Percentiles rank a stretch among this genome's conserved stretches.
phyloP scores from a whole-genome alignment of 1,140 invertebrate species.

The Rhyzopertha dominica region DNA sequence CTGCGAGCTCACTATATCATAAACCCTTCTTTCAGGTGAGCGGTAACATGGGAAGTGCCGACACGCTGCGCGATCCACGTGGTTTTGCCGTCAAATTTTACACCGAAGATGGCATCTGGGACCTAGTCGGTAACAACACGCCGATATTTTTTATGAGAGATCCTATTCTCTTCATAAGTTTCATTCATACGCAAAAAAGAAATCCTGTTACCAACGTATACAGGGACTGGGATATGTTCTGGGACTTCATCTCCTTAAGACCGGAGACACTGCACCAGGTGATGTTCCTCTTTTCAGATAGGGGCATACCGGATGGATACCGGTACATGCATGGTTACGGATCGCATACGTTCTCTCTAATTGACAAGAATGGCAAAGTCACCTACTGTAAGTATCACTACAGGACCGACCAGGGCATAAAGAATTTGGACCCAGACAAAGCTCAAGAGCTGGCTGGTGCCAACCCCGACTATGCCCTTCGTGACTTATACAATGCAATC shows the following conservation, averaged over 20 bases:
- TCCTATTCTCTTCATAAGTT: conserved; percentile 84
- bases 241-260: conserved; percentile 89
- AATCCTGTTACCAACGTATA: conserved; percentile 85
- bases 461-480: conserved; percentile 85
- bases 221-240: conserved; percentile 90
- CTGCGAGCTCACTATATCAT: no score
- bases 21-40: conserved; percentile 43
- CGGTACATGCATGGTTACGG: conserved; percentile 93
- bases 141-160: conserved; percentile 96
- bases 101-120: conserved; percentile 95
- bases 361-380: conserved; percentile 52
- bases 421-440: conserved; percentile 69
- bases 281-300: conserved; percentile 81
- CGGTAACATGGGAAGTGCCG: conserved; percentile 86
- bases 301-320: conserved; percentile 90
- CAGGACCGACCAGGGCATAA: conserved; percentile 64
- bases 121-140: conserved; percentile 95
- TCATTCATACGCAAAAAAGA: conserved; percentile 91
- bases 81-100: conserved; percentile 96
- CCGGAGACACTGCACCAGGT: conserved; percentile 87
- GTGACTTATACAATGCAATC: conserved; percentile 90
- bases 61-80: conserved; percentile 84
- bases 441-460: conserved; percentile 66
- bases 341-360: conserved; percentile 63
- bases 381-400: conserved; percentile 69